Conservation (phyloP, 2,888 invertebrate genomes). For the Orthosia gothica region DNA sequence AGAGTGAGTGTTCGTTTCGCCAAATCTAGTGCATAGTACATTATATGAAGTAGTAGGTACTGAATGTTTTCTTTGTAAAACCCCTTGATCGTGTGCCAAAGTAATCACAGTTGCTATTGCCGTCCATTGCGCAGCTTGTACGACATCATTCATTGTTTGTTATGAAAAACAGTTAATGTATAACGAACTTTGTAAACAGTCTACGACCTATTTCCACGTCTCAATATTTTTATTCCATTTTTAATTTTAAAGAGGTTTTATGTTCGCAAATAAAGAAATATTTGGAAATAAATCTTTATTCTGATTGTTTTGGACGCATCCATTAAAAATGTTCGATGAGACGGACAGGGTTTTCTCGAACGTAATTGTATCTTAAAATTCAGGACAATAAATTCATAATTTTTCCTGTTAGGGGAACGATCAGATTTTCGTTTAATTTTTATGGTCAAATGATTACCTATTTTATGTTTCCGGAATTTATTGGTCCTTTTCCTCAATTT, state of each 20-base stretch:
- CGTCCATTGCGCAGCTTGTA: conserved; percentile 39
- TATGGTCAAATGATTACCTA: neutral
- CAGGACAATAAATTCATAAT: neutral
- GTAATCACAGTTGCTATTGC: conserved; percentile 54
- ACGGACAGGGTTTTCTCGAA: neutral
- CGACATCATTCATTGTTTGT: conserved; percentile 46
- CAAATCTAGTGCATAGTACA: too few species aligned
- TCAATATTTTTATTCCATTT: conserved; percentile 14
- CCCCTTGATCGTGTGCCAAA: conserved; percentile 63
- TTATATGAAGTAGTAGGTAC: conserved; percentile 43
- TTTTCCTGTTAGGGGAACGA: conserved; percentile 3
- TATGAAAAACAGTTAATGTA: conserved; percentile 32
- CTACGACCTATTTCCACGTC: conserved; percentile 12
- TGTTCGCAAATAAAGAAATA: conserved; percentile 14
- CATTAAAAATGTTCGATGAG: conserved; percentile 37
- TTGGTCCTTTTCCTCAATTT: neutral
- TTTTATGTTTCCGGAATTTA: neutral
- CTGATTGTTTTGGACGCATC: conserved; percentile 9
- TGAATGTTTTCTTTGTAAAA: conserved; percentile 51
- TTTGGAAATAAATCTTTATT: neutral
- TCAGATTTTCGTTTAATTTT: neutral
- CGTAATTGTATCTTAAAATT: conserved; percentile 1
- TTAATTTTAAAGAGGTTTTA: neutral
- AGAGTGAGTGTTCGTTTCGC: too few species aligned
- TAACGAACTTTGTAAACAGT: conserved; percentile 22